A percentile compares a stretch with the other conserved stretches of the same genome.
Evolutionary conservation across 2,797 vertebrate species (phyloP).

Genomic region (Limosa lapponica): DNA sequence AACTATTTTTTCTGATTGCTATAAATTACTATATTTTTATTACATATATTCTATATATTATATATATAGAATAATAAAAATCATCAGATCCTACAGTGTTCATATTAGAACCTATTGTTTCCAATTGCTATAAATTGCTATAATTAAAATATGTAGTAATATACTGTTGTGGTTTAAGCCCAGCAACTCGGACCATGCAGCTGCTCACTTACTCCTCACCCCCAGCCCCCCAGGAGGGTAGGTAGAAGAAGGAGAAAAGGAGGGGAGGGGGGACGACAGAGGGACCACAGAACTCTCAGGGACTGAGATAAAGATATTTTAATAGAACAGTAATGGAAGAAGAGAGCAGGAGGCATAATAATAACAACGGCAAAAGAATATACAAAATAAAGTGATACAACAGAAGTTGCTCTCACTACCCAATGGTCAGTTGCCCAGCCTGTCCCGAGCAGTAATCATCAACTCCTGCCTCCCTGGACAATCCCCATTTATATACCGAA

Average conservation of each 20-base stretch:
- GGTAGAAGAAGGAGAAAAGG: neutral
- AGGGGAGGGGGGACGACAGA: neutral
- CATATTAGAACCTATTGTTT: neutral
- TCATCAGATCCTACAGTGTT: neutral
- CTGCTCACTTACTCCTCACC: neutral
- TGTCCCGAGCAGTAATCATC: neutral
- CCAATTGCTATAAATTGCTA: neutral
- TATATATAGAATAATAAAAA: neutral
- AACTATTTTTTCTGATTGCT: neutral
- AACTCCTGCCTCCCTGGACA: neutral
- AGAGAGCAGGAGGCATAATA: neutral
- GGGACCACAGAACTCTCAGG: neutral
- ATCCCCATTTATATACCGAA: neutral
- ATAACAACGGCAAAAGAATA: neutral
- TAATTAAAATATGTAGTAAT: neutral
- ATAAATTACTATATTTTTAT: neutral
- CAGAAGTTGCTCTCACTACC: neutral
- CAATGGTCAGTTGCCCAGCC: neutral
- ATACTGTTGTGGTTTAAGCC: neutral
- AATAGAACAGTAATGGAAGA: neutral
- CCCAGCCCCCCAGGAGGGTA: neutral
- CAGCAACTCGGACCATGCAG: neutral
- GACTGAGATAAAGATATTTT: neutral
- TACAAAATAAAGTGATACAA: neutral
- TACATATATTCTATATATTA: neutral